Base-by-base conservation (phyloP, 1,140 invertebrate genomes). In the Sycobia sp. region DNA sequence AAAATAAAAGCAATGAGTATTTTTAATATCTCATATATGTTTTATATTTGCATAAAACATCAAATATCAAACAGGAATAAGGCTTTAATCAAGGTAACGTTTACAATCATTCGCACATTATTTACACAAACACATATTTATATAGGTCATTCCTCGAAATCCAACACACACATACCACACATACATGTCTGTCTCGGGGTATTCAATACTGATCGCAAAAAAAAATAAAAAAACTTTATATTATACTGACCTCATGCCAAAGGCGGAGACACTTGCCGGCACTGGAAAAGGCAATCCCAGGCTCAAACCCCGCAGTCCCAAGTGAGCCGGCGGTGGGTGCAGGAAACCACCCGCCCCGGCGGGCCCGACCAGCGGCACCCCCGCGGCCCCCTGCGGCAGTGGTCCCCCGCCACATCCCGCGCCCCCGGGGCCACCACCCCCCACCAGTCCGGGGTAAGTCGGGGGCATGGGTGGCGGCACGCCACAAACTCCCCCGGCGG, bases 281-380 rank as follows among this genome's bases (percentile, higher is more conserved):
- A 82, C 79, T n/a, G 80, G 80, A 64, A 81, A 82, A 18, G 79
- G 80, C 47, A 82, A 53, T n/a, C 80, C 80, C 3, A 81, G 73
- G 60, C 76, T 82, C 27, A 82, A 78, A 9, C 80, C 79, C 39
- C 80, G 67, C 4, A 81, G 74, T n/a, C 78, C 78, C 11, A 82
- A 65, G 60, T 82, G 80, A 0, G 80, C 75, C 22, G 80, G 80
- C 1, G 80, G 80, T 38, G 79, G 78, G 55, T 80, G 78, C 27
- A 82, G 67, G 51, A 76, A 80, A 13, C 78, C 74, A 13, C 73
- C 73, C 3, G 72, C 54, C 0, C 66, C 27, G 11, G 63, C 61
- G n/a, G 74, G 75, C 27, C 73, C 66, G 9, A 80, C 75, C 14
- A 79, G 46, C 0, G 74, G 75, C 46, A 78, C 47, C 27, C 47